Evolutionary conservation across 2,797 vertebrate genomes (phyloP), one percentile per base, ranked within the genome.

Genomic region (Manis crassicaudata): DNA sequence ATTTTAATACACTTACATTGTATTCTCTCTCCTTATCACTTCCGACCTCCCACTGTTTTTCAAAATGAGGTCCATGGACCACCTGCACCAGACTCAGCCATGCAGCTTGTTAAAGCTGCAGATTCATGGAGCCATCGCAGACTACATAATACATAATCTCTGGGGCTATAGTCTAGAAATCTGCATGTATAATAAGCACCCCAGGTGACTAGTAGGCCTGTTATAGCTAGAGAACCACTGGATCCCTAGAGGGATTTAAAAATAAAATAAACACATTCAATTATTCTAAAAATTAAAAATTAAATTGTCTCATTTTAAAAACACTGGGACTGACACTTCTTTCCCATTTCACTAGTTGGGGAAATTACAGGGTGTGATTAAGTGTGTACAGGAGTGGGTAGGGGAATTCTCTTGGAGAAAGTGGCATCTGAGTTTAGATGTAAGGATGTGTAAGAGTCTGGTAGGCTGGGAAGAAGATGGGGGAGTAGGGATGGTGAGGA

Each of bases 1-100:
- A 68, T 76, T 92, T 93, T 54, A 81, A 86, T 81, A 80, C 72
- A 93, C 84, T 93, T 92, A 63, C 62, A 84, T 92, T 89, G 7
- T 16, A 89, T 79, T 90, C 32, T 65, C 37, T 91, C 14, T 82
- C 20, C 29, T 17, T 92, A 70, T 82, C 14, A 60, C 52, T 87
- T 27, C 50, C 6, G 21, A 80, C 6, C 9, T 72, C 32, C 6
- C 10, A 75, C 13, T 92, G 32, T 87, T 97, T 83, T 65, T 92
- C 35, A 95, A 92, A 86, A 87, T 65, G 88, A 90, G 68, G 6
- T 63, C 6, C 20, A 58, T 50, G 17, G 88, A 79, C 12, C 43
- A 92, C 37, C 32, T 80, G 16, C 40, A 43, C 87, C 16, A 83
- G 50, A 70, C 16, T 86, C 7, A 80, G 12, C 23, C 73, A 25